Conservation (phyloP, 2,797 vertebrate genomes). For the Falco cherrug region DNA sequence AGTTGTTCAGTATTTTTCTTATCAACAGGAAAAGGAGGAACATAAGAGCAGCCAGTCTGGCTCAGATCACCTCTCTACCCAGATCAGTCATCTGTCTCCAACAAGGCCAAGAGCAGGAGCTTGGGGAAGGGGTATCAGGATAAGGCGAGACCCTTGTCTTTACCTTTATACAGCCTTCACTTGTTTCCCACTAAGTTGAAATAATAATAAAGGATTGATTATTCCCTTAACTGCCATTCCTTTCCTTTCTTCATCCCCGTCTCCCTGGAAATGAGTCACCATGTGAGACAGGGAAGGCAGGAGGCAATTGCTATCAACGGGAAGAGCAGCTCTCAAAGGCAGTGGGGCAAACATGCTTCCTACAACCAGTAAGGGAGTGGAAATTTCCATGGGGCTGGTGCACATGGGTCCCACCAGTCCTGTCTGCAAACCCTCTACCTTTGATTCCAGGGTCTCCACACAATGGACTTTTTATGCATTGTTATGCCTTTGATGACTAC, state of each 20-base stretch:
- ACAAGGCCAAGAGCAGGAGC: not conserved
- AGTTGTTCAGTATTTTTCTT: not conserved
- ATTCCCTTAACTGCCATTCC: not conserved
- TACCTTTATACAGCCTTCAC: not conserved
- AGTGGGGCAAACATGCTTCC: not conserved
- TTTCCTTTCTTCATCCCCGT: not conserved
- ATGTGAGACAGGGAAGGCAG: not conserved
- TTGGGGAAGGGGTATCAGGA: not conserved
- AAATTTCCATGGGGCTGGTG: conserved; percentile 33
- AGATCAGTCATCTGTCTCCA: not conserved
- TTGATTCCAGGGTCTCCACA: conserved; percentile 40
- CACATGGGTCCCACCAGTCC: not conserved
- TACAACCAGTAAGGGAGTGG: not conserved
- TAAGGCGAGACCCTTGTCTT: not conserved
- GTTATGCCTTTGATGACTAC: conserved; percentile 35
- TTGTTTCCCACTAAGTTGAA: not conserved
- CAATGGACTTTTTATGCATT: conserved; percentile 43
- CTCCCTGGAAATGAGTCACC: not conserved
- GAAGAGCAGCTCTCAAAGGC: not conserved
- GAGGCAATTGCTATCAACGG: not conserved
- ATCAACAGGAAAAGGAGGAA: not conserved
- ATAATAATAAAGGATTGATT: not conserved
- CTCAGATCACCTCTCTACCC: not conserved
- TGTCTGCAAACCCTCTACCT: conserved; percentile 14
- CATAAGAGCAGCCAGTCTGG: not conserved